Percentiles rank a stretch among this genome's conserved stretches.
Evolutionary conservation across 2,797 vertebrate genomes (phyloP).

Genomic region (Semaprochilodus insignis): DNA sequence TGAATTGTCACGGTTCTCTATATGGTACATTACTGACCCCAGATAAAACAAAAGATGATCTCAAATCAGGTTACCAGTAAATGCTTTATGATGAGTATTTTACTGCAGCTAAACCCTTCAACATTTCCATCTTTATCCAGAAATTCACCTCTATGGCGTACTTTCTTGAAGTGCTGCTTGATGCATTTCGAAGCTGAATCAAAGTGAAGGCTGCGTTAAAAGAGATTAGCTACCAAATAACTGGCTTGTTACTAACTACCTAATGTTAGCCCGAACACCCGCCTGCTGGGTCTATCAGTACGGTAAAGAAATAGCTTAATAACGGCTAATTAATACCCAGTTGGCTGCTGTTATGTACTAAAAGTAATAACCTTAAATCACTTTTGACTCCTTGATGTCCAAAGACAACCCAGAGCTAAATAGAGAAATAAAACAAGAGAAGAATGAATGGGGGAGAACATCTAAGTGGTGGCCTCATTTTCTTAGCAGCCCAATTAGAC

Average conservation of each 20-base stretch:
- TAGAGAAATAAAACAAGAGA: slow-evolving; percentile 50
- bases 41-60: too few species aligned
- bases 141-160: not conserved
- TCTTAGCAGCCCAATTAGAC: slow-evolving; percentile 61
- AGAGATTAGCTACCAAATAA: slow-evolving; percentile 22
- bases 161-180: not conserved
- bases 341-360: slow-evolving; percentile 51
- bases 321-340: slow-evolving; percentile 59
- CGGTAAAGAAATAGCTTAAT: slow-evolving; percentile 54
- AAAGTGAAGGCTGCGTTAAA: not conserved
- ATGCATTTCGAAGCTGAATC: not conserved
- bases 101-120: not conserved
- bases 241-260: slow-evolving; percentile 39
- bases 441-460: slow-evolving; percentile 50
- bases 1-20: too few species aligned
- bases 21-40: not conserved
- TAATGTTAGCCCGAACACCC: slow-evolving; percentile 34
- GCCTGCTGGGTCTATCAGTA: slow-evolving; percentile 33
- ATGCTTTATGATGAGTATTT: not conserved
- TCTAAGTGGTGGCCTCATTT: slow-evolving; percentile 55
- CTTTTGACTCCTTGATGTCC: slow-evolving; percentile 47
- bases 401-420: slow-evolving; percentile 52
- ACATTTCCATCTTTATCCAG: not conserved
- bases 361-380: slow-evolving; percentile 58
- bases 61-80: not conserved